Evolutionary conservation across 2,888 invertebrate species (phyloP).

Genomic region (Cepaea hortensis): DNA sequence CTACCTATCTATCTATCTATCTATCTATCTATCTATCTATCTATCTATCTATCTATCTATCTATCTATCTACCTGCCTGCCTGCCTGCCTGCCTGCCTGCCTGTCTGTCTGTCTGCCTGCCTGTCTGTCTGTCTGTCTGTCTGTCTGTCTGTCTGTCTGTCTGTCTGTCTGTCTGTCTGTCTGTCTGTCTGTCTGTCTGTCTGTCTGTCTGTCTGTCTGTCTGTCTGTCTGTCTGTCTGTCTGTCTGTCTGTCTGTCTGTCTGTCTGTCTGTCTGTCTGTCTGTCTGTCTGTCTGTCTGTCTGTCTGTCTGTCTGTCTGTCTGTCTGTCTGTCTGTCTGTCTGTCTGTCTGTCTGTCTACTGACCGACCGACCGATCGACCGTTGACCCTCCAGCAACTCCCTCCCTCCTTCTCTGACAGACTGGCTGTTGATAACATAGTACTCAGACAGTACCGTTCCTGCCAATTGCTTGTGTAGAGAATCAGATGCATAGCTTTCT

Average conservation of each 20-base stretch:
- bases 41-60: neutral
- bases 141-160: neutral
- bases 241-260: neutral
- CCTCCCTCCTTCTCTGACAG: too few relatives aligned
- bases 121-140: neutral
- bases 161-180: neutral
- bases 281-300: too few relatives aligned
- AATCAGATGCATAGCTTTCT: too few relatives aligned
- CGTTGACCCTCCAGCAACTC: neutral
- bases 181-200: neutral
- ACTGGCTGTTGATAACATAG: too few relatives aligned
- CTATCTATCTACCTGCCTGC: too few relatives aligned
- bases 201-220: neutral
- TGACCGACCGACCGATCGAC: too few relatives aligned
- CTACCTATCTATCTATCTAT: neutral
- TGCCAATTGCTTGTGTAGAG: too few relatives aligned
- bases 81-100: neutral
- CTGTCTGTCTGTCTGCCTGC: neutral
- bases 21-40: conserved; percentile 12
- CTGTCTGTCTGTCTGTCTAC: too few relatives aligned
- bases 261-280: neutral
- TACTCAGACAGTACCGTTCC: too few relatives aligned
- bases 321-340: too few relatives aligned
- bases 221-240: neutral
- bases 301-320: too few relatives aligned